Conservation (phyloP, 2,888 invertebrate genomes). For the Tetranychus truncatus region DNA sequence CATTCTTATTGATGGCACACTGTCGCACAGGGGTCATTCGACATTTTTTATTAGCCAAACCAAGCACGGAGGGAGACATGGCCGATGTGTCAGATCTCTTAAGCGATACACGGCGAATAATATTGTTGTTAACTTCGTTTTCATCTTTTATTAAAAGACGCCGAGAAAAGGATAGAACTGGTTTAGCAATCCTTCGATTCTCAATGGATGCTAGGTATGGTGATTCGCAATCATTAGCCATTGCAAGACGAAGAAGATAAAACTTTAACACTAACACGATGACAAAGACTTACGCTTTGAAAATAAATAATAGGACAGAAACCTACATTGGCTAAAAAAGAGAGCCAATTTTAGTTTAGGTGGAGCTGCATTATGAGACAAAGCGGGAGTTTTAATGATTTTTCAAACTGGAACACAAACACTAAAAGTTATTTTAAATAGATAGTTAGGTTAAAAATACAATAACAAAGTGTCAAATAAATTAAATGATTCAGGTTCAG, state of each 20-base stretch:
- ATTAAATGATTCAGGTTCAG: no score
- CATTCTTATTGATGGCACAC: neutral
- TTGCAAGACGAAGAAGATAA: neutral
- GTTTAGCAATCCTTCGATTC: neutral
- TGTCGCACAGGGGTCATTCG: neutral
- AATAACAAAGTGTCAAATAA: no score
- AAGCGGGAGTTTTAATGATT: neutral
- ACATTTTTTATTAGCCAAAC: neutral
- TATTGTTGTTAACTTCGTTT: neutral
- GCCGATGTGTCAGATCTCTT: neutral
- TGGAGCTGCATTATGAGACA: neutral
- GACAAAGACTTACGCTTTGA: neutral
- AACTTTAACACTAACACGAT: neutral
- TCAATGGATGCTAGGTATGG: neutral
- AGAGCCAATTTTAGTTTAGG: neutral
- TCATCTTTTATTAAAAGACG: neutral
- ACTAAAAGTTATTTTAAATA: no score
- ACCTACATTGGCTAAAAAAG: neutral
- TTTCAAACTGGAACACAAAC: no score
- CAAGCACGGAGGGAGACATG: neutral
- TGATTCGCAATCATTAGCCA: neutral
- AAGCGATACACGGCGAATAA: neutral
- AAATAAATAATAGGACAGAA: neutral
- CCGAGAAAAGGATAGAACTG: neutral
- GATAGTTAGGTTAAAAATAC: no score